phyloP scores from a whole-genome alignment of 2,113 vertebrate genomes.

The Eubucco bourcierii region DNA sequence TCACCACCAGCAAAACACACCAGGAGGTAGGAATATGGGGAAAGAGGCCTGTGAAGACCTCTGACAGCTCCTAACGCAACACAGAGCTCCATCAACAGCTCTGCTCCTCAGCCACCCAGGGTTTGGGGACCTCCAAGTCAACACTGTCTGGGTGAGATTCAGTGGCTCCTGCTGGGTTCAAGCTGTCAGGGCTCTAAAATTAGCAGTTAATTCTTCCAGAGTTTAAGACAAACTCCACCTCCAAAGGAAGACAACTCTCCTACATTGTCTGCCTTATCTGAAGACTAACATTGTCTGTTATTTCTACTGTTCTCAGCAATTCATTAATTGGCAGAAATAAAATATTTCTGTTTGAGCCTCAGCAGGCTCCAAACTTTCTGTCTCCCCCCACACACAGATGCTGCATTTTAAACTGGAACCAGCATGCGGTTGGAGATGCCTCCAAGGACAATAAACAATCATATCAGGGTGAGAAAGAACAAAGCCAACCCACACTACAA shows the following conservation, averaged over 20 bases:
- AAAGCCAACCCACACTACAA: neutral
- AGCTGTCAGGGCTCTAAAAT: fast-evolving
- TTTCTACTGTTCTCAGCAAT: neutral
- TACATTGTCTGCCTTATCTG: fast-evolving
- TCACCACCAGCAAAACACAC: fast-evolving
- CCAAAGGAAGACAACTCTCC: neutral
- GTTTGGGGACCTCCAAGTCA: fast-evolving
- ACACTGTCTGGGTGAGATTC: fast-evolving
- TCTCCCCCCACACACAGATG: neutral
- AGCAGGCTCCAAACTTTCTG: neutral
- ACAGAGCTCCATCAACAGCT: fast-evolving
- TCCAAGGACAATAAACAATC: neutral
- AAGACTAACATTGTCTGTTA: fast-evolving
- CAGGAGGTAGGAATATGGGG: neutral
- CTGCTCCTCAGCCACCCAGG: neutral
- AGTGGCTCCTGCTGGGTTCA: fast-evolving
- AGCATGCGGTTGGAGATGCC: neutral
- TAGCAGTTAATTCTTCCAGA: fast-evolving
- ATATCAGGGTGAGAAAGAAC: neutral
- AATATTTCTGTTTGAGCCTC: neutral
- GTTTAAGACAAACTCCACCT: neutral
- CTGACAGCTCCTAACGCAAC: neutral
- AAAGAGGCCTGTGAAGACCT: fast-evolving
- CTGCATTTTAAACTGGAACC: neutral
- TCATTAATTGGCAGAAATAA: neutral